Percentiles rank a stretch among this genome's conserved stretches.
phyloP scores from a whole-genome alignment of 2,113 vertebrate genomes.

The Marmota monax region DNA sequence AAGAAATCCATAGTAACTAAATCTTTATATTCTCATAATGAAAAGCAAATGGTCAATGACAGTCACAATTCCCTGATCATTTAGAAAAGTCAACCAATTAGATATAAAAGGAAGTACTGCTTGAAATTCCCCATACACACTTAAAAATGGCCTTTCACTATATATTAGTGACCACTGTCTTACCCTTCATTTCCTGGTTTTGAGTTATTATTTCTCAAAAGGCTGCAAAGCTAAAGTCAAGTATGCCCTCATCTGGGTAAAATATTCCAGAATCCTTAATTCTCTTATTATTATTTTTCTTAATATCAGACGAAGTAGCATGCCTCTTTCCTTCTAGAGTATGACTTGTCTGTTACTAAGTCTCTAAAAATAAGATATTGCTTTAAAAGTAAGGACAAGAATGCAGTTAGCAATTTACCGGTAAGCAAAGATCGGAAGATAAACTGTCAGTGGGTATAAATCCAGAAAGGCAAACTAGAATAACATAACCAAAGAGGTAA shows the following conservation, averaged over 20 bases:
- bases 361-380: constrained; percentile 75
- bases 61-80: neutral
- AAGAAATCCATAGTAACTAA: neutral
- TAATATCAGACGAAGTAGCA: neutral
- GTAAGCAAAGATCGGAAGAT: constrained; percentile 57
- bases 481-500: neutral
- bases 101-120: neutral
- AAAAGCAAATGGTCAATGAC: constrained; percentile 31
- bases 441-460: constrained; percentile 46
- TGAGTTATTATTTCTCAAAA: constrained; percentile 27
- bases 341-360: constrained; percentile 58
- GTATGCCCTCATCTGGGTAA: neutral
- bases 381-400: constrained; percentile 70
- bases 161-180: neutral
- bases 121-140: neutral
- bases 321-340: constrained; percentile 53
- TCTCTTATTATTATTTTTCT: constrained; percentile 21
- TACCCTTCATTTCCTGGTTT: constrained; percentile 2
- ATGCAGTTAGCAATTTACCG: constrained; percentile 52
- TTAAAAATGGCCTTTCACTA: neutral
- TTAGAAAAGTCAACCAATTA: neutral
- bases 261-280: constrained; percentile 5
- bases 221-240: neutral
- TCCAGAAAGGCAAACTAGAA: constrained; percentile 29
- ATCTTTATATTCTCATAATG: constrained; percentile 24